Percentiles rank a stretch among this genome's conserved stretches.
These are phyloP conservation scores for Origma solitaria DNA, from an alignment of 2,113 vertebrate genomes.

Conservation along the genomic window DNA sequence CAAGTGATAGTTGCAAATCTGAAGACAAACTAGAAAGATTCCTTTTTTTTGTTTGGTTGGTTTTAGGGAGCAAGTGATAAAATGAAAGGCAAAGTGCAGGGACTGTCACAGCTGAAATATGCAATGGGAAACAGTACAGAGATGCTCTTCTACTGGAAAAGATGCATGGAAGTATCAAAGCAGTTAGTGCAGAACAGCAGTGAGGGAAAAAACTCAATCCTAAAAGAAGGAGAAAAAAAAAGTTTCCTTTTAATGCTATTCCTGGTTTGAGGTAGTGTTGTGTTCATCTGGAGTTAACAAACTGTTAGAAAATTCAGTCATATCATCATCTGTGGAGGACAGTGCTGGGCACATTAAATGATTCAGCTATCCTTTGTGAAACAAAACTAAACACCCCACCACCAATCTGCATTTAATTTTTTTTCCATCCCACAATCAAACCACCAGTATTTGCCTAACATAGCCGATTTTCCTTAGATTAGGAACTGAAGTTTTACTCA, in stretches of 20 bases:
- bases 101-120: constrained; percentile 81
- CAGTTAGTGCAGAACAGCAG: constrained; percentile 82
- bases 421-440: not conserved
- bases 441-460: not conserved
- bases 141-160: constrained; percentile 82
- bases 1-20: constrained; percentile 53
- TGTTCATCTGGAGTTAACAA: constrained; percentile 73
- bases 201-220: constrained; percentile 76
- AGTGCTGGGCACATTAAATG: constrained; percentile 42
- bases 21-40: constrained; percentile 67
- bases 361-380: constrained; percentile 55
- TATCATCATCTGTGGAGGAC: constrained; percentile 43
- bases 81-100: constrained; percentile 82
- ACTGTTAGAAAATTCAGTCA: constrained; percentile 63
- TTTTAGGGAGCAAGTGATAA: constrained; percentile 78
- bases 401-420: constrained; percentile 15
- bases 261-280: constrained; percentile 73
- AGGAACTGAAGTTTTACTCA: not conserved
- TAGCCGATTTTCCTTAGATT: not conserved
- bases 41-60: constrained; percentile 28
- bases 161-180: constrained; percentile 79
- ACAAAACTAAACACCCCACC: constrained; percentile 44
- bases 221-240: constrained; percentile 68
- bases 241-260: constrained; percentile 61
- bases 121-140: constrained; percentile 78